Base-by-base conservation (phyloP, 2,888 invertebrate species). In the Liodrosophila aerea region DNA sequence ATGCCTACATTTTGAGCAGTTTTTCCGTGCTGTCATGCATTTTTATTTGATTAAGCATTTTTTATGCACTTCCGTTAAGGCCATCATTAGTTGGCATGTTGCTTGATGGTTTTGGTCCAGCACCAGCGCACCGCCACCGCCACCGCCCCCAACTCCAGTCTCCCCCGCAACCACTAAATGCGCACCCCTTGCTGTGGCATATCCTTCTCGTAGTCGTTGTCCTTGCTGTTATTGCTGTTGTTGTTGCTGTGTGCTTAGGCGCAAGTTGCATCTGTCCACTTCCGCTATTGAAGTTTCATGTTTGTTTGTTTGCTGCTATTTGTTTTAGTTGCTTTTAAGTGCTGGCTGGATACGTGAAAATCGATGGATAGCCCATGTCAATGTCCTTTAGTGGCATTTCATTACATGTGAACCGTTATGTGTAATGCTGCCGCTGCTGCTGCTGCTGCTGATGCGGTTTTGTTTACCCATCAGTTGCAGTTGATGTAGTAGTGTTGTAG, bases 211-310 rank as follows among this genome's bases (percentile, higher is more conserved):
- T 63, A 65, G 22, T 40, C 7, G 2, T 4, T 15, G 27, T 36
- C 7, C 7, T 5, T 22, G 29, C 40, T 12, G 45, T 2, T 67
- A 71, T 82, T 11, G 2, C 5, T 15, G 27, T 36, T 9, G 7
- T 5, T 22, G 29, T 45, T 12, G 45, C 1, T 67, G 73, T 82
- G 64, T 84, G 65, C 66, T 66, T 67, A 72, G 64, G 84, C 64
- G 62, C 81, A 76, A 76, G 47, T 64, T 86, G 87, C 87, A 87
- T 87, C 87, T 87, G 87, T 87, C 86, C 87, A 81, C 72, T 87
- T 86, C 72, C 80, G 69, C 50, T 63, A 53, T 50, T 41, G 58
- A 47, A 59, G 58, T 68, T 59, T 65, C 53, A 5, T 40, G 51
- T 59, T 13, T 60, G 37, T 60, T 50, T 52, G 30, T 57, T 57